phyloP scores from a whole-genome alignment of 2,888 invertebrate genomes.

The Coecobrya sp. region DNA sequence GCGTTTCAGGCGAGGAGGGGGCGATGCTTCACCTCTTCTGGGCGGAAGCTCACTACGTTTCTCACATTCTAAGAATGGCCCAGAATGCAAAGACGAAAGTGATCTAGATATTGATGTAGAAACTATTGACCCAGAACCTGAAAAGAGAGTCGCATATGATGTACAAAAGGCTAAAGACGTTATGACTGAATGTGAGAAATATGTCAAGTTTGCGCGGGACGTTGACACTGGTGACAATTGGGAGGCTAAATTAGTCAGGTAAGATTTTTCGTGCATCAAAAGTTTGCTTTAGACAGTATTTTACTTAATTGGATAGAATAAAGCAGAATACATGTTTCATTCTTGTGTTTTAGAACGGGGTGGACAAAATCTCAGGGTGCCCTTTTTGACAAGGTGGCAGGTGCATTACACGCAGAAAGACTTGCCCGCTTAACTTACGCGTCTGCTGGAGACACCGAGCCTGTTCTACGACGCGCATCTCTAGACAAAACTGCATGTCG shows the following conservation, averaged over 20 bases:
- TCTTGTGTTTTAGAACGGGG: slow-evolving; percentile 89
- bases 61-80: background rate
- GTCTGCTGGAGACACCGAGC: slow-evolving; percentile 90
- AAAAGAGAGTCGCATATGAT: slow-evolving; percentile 89
- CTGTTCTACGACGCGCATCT: slow-evolving; percentile 91
- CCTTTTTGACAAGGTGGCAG: slow-evolving; percentile 91
- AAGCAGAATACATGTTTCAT: no score
- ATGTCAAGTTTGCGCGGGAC: slow-evolving; percentile 90
- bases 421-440: slow-evolving; percentile 90
- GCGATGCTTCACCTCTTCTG: slow-evolving; percentile 46
- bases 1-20: slow-evolving; percentile 39
- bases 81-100: slow-evolving; percentile 86
- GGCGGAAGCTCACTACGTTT: slow-evolving; percentile 17
- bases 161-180: slow-evolving; percentile 89
- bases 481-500: slow-evolving; percentile 92
- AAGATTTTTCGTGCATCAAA: no score
- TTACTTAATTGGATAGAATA: no score
- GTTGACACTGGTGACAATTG: slow-evolving; percentile 90
- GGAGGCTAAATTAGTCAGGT: slow-evolving; percentile 92
- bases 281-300: no score
- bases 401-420: slow-evolving; percentile 91
- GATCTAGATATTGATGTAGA: slow-evolving; percentile 88
- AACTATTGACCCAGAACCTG: slow-evolving; percentile 88
- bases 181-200: slow-evolving; percentile 92
- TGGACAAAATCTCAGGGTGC: slow-evolving; percentile 91